Evolutionary conservation across 2,888 invertebrate genomes (phyloP).

Genomic region (Laspeyria flexula): DNA sequence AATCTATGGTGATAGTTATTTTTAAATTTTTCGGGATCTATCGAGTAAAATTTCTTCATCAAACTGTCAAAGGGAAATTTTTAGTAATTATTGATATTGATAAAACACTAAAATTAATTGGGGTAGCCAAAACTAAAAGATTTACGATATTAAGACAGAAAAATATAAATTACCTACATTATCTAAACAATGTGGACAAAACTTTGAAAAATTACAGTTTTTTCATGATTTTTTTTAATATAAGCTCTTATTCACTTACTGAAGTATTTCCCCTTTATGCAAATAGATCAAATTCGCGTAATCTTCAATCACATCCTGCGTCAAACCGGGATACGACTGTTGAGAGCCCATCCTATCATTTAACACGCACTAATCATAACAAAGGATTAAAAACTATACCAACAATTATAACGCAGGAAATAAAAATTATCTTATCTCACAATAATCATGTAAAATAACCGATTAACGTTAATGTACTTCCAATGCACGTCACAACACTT

Average conservation of each 20-base stretch:
- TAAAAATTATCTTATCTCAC: slow-evolving; percentile 36
- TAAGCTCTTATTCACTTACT: slow-evolving; percentile 76
- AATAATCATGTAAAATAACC: slow-evolving; percentile 20
- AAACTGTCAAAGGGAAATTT: slow-evolving; percentile 68
- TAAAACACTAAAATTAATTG: no score
- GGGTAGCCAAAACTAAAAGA: no score
- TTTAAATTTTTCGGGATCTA: slow-evolving; percentile 73
- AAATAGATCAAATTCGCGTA: slow-evolving; percentile 87
- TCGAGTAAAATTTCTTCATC: slow-evolving; percentile 84
- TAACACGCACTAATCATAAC: not conserved
- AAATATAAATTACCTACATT: no score
- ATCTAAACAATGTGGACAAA: no score
- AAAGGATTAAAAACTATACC: slow-evolving; percentile 5
- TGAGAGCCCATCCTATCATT: slow-evolving; percentile 71
- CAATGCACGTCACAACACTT: slow-evolving; percentile 10
- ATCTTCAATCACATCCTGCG: slow-evolving; percentile 86
- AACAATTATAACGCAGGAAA: slow-evolving; percentile 10
- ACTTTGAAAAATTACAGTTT: no score
- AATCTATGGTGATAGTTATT: slow-evolving; percentile 81
- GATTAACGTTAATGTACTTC: slow-evolving; percentile 15
- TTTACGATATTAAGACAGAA: no score
- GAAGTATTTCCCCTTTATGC: slow-evolving; percentile 86
- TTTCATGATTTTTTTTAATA: no score
- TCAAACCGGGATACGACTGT: slow-evolving; percentile 79
- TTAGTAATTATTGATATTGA: no score